Base-by-base conservation (phyloP, 2,888 invertebrate species). In the Muscina levida region DNA sequence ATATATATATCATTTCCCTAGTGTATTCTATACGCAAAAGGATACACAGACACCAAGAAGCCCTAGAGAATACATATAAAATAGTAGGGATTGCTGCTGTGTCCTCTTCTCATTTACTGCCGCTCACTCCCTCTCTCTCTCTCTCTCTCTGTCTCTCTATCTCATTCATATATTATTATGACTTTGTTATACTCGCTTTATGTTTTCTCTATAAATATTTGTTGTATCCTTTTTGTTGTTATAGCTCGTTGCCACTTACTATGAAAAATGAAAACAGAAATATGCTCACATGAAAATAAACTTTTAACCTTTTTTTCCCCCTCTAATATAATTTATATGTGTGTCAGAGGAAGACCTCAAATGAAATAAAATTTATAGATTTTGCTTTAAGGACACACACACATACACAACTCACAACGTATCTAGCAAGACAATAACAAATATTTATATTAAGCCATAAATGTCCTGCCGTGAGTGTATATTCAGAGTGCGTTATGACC, bases 361-460 rank as follows among this genome's bases (percentile, higher is more conserved):
- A 59, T 59, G 39, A 59, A 37, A 59, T 59, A 39, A 59, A 59
- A 73, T 66, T 73, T 73, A 51, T 59, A 57, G 48, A 74, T 56
- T 71, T 46, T 66, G 44, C 31, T 66, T 62, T 31, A 67, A 66
- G 66, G 73, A 66, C 37, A 37, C 53, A 24, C 24, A 48, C 10
- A 19, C 48, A 48, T n/a, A 6, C 19, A 17, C 46, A 46, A 1
- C 15, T 15, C 31, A 37, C 31, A 17, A 6, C 19, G 22, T 3
- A 62, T 31, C 15, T 48, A 22, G 19, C 37, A 31, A 53, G 1
- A 24, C 15, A 62, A 11, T 71, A 59, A 22, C 31, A 42, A 11
- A 74, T 57, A 70, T 48, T 67, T 68, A 68, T 68, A 57, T 74
- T 74, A 68, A 74, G 56, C 65, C 62, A 62, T 76, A 76, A 76